Evolutionary conservation across 2,888 invertebrate genomes (phyloP), one percentile per base, ranked within the genome.

Genomic region (Tachystola acroxantha): DNA sequence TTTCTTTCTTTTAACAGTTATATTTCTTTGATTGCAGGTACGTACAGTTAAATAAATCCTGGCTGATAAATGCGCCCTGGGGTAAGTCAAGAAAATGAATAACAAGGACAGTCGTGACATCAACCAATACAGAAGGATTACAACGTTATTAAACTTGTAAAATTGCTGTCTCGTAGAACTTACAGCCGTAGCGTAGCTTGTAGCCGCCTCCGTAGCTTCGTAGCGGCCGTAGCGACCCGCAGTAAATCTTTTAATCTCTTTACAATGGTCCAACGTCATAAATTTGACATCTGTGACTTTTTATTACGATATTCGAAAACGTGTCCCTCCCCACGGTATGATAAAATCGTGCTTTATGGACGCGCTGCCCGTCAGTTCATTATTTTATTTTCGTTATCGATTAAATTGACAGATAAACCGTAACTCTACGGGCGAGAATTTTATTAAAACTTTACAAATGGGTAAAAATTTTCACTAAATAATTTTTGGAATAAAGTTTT

Each of bases 211-310:
- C 24, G 24, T n/a, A 37, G 30, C 51, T n/a, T n/a, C 55, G 57
- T 56, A 56, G 58, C 58, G 37, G 42, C 40, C 60, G 61, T 54
- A 58, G 63, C 55, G 38, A 42, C 53, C 55, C 48, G 61, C 54
- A 74, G 68, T 85, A 84, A 85, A 86, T 82, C 81, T 80, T 84
- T 84, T 84, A 86, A 86, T 86, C 84, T 81, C 79, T 84, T 80
- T 81, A 78, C 84, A 84, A 81, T 82, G 81, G 81, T 76, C 76
- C 77, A 53, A 70, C 66, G 74, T 81, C 81, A 85, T 86, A 86
- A 86, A 86, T 86, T 82, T 81, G 81, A 84, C 85, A 85, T 84
- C 80, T 84, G 84, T 77, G 84, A 84, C 79, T 84, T 86, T 86
- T 85, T 85, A 85, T 82, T 78, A 81, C 84, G 75, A 79, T 82